Conservation (phyloP, 2,797 vertebrate genomes). For the Falco rusticolus region DNA sequence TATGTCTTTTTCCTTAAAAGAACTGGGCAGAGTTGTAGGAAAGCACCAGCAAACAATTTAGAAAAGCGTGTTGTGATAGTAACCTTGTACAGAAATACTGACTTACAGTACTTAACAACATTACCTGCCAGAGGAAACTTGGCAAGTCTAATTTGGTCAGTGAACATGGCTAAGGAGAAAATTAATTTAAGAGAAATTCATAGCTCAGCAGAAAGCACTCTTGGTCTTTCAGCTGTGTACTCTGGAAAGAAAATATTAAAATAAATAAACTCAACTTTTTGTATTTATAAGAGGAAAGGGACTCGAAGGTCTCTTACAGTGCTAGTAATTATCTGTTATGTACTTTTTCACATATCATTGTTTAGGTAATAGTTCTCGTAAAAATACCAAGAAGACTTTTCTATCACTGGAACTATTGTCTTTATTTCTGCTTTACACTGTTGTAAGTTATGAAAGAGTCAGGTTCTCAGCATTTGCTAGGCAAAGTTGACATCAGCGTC, state of each 20-base stretch:
- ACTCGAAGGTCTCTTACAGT: background rate
- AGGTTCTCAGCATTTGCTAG: background rate
- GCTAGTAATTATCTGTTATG: background rate
- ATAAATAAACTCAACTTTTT: background rate
- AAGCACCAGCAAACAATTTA: background rate
- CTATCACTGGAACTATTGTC: background rate
- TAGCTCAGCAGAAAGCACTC: conserved; percentile 36
- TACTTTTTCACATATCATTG: background rate
- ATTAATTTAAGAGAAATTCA: conserved; percentile 26
- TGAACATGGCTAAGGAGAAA: conserved; percentile 1
- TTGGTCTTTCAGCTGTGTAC: background rate
- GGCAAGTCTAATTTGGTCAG: conserved; percentile 12
- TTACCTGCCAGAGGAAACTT: conserved; percentile 53
- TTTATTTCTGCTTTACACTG: background rate
- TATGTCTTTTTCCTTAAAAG: background rate
- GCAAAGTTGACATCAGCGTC: background rate
- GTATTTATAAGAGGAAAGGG: background rate
- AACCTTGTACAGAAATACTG: background rate
- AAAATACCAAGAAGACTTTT: background rate
- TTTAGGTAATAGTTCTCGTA: background rate
- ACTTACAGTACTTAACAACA: background rate
- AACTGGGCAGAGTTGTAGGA: background rate
- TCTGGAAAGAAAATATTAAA: conserved; percentile 10
- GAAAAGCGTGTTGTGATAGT: background rate
- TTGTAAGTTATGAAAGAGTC: background rate